Percentiles rank a stretch among this genome's conserved stretches.
phyloP scores from a whole-genome alignment of 2,888 invertebrate species.

The Sicus ferrugineus region DNA sequence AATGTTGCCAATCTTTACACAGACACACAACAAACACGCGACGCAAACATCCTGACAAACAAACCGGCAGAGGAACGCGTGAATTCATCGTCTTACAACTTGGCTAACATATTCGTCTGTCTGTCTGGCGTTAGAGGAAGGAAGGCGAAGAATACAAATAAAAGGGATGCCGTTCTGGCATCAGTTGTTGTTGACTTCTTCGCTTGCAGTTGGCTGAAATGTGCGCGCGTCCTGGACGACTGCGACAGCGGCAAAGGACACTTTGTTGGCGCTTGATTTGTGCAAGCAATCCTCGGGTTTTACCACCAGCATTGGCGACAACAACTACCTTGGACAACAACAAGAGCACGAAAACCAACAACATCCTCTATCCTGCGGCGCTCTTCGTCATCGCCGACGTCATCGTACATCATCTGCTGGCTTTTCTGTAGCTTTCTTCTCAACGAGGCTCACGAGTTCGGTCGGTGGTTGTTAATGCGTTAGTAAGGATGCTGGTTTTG shows the following conservation, averaged over 20 bases:
- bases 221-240: conserved; percentile 13
- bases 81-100: not conserved
- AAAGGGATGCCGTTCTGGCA: conserved; percentile 29
- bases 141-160: not conserved
- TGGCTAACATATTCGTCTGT: conserved; percentile 2
- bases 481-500: no score
- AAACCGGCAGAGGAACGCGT: not conserved
- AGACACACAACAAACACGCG: not conserved
- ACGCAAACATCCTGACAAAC: not conserved
- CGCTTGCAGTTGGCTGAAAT: not conserved
- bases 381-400: not conserved
- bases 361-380: conserved; percentile 14
- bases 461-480: not conserved
- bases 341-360: not conserved
- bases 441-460: not conserved
- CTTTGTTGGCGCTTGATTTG: conserved; percentile 17
- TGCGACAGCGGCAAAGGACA: conserved; percentile 11
- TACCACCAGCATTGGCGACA: not conserved
- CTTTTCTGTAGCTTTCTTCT: not conserved
- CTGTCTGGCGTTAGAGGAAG: not conserved
- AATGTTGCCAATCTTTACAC: conserved; percentile 33
- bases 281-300: not conserved
- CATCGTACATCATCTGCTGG: conserved; percentile 9
- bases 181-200: conserved; percentile 34
- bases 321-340: not conserved